A percentile compares a stretch with the other conserved stretches of the same genome.
phyloP scores from a whole-genome alignment of 2,888 invertebrate species.

The Aphelenchoides bicaudatus region DNA sequence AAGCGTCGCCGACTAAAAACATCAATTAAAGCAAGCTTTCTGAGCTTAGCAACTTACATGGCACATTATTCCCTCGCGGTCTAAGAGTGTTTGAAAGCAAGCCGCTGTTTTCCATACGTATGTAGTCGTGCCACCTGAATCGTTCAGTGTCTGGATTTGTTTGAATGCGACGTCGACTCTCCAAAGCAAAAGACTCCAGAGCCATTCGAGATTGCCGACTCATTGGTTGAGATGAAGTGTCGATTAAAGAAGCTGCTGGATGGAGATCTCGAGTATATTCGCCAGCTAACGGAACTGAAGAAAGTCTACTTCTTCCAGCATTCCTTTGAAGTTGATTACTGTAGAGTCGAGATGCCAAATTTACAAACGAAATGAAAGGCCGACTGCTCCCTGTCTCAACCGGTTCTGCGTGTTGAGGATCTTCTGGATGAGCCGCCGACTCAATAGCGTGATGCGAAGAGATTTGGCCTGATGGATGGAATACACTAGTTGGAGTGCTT shows the following conservation, averaged over 20 bases:
- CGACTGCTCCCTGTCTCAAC: slow-evolving; percentile 13
- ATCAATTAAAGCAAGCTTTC: background rate
- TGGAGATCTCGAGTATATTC: too few species aligned
- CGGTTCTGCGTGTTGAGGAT: too few species aligned
- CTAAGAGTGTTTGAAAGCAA: too few species aligned
- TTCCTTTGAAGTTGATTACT: slow-evolving; percentile 17
- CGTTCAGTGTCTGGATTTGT: slow-evolving; percentile 8
- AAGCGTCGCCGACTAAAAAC: too few species aligned
- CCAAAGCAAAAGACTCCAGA: slow-evolving; percentile 24
- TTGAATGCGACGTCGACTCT: slow-evolving; percentile 23
- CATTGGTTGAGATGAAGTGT: background rate
- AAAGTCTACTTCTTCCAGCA: slow-evolving; percentile 4
- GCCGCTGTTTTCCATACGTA: slow-evolving; percentile 5
- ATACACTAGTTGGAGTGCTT: slow-evolving; percentile 37
- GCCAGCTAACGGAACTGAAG: slow-evolving; percentile 1
- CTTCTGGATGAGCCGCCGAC: too few species aligned
- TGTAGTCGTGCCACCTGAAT: slow-evolving; percentile 18
- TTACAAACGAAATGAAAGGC: slow-evolving; percentile 33
- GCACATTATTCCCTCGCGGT: too few species aligned
- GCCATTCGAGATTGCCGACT: slow-evolving; percentile 23
- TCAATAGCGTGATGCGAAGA: slow-evolving; percentile 10
- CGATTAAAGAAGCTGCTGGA: slow-evolving; percentile 20
- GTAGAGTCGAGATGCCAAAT: slow-evolving; percentile 31
- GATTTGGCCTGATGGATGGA: slow-evolving; percentile 25
- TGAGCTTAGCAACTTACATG: background rate